phyloP scores from a whole-genome alignment of 2,113 vertebrate species.

The Corydoras maculifer region DNA sequence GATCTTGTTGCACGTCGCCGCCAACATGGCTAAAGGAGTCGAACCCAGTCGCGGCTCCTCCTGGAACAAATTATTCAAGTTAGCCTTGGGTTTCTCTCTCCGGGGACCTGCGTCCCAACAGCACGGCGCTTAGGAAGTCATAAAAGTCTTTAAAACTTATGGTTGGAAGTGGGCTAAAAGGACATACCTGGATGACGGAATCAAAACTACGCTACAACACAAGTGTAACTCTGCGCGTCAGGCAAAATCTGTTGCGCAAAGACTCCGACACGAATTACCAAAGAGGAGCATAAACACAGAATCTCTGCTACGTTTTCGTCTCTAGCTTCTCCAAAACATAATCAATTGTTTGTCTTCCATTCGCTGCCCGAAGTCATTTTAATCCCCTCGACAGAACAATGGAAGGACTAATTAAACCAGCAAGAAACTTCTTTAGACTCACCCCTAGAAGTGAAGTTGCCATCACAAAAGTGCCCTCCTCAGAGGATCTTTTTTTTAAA shows the following conservation, averaged over 20 bases:
- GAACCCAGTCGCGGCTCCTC: slow-evolving; percentile 97
- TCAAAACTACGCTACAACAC: slow-evolving; percentile 44
- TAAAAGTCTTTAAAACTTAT: too few species aligned
- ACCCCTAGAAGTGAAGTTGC: slow-evolving; percentile 99
- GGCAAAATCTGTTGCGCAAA: slow-evolving; percentile 40
- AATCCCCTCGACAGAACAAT: slow-evolving; percentile 87
- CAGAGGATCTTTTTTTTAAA: slow-evolving; percentile 96
- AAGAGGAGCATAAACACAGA: slow-evolving; percentile 52
- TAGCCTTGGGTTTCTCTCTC: slow-evolving; percentile 1
- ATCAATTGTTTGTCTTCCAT: slow-evolving; percentile 78
- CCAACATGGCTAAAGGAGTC: slow-evolving; percentile 97
- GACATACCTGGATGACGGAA: slow-evolving; percentile 59
- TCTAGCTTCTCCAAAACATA: slow-evolving; percentile 70
- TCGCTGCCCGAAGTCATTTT: slow-evolving; percentile 78
- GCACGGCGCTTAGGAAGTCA: too few species aligned
- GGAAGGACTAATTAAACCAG: slow-evolving; percentile 97
- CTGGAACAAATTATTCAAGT: slow-evolving; percentile 60
- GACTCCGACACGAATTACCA: too few species aligned
- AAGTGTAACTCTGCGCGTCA: slow-evolving; percentile 56
- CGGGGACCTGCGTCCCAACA: too few species aligned
- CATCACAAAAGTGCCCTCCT: slow-evolving; percentile 99
- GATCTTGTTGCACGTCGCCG: slow-evolving; percentile 97
- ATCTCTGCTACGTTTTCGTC: slow-evolving; percentile 66
- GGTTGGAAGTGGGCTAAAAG: slow-evolving; percentile 3
- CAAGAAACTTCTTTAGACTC: slow-evolving; percentile 94